Conservation (phyloP, 2,797 vertebrate genomes). For the Onychomys arenicola region DNA sequence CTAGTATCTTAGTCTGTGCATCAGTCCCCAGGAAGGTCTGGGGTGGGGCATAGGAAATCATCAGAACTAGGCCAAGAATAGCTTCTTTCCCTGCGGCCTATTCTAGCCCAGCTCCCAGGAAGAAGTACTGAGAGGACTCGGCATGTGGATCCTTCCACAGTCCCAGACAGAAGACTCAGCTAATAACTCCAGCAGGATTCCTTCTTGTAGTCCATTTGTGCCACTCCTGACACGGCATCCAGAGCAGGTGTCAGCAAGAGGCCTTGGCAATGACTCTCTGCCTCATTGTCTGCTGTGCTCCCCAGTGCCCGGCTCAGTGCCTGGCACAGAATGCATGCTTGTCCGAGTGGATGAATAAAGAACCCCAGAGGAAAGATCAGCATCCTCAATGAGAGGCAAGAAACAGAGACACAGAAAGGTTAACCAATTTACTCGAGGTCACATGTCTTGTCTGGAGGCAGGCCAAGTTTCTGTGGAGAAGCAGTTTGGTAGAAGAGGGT, state of each 20-base stretch:
- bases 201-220: not conserved
- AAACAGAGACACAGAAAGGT: conserved; percentile 59
- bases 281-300: not conserved
- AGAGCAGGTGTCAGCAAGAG: conserved; percentile 14
- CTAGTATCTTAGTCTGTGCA: not conserved
- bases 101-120: not conserved
- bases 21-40: not conserved
- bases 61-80: not conserved
- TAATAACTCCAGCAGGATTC: not conserved
- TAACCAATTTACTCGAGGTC: conserved; percentile 67
- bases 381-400: conserved; percentile 49
- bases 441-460: conserved; percentile 42
- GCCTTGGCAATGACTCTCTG: conserved; percentile 34
- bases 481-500: not conserved
- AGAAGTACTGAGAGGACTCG: not conserved
- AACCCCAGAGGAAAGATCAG: conserved; percentile 42
- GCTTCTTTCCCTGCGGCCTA: not conserved
- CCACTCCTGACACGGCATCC: not conserved
- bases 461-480: conserved; percentile 25
- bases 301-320: not conserved
- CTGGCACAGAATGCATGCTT: conserved; percentile 28
- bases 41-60: not conserved
- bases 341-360: conserved; percentile 52
- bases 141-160: not conserved
- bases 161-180: not conserved